Conservation (phyloP, 1,140 invertebrate species). For the Eumeta japonica region DNA sequence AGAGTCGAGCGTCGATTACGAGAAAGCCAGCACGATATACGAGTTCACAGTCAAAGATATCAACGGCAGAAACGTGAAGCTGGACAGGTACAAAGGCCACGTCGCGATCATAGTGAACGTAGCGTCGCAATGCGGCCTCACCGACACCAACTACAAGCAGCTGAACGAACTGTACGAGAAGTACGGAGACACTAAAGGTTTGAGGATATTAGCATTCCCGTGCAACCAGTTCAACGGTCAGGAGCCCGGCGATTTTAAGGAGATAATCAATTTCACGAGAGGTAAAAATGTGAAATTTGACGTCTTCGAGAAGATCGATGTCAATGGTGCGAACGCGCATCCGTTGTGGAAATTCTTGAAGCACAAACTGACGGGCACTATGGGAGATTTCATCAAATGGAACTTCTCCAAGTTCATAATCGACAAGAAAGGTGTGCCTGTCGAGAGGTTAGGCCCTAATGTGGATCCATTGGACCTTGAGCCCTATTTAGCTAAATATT, state of each 20-base stretch:
- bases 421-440: constrained; percentile 80
- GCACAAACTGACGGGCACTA: constrained; percentile 82
- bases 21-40: constrained; percentile 62
- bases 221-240: constrained; percentile 90
- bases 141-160: neutral
- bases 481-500: constrained; percentile 32
- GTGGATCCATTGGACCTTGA: constrained; percentile 63
- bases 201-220: constrained; percentile 85
- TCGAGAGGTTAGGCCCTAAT: constrained; percentile 77
- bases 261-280: constrained; percentile 74
- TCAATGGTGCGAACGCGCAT: constrained; percentile 82
- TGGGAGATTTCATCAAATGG: constrained; percentile 99
- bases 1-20: neutral
- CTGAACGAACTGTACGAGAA: neutral
- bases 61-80: constrained; percentile 70
- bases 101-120: constrained; percentile 85
- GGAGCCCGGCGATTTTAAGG: constrained; percentile 71
- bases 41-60: constrained; percentile 77
- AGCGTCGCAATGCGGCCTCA: constrained; percentile 59
- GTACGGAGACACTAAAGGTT: constrained; percentile 26
- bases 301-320: constrained; percentile 77
- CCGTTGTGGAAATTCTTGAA: constrained; percentile 78
- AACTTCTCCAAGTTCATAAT: constrained; percentile 96
- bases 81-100: constrained; percentile 73
- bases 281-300: constrained; percentile 76